Evolutionary conservation across 2,797 vertebrate genomes (phyloP), one percentile per base, ranked within the genome.

Genomic region (Epinephelus awoara): DNA sequence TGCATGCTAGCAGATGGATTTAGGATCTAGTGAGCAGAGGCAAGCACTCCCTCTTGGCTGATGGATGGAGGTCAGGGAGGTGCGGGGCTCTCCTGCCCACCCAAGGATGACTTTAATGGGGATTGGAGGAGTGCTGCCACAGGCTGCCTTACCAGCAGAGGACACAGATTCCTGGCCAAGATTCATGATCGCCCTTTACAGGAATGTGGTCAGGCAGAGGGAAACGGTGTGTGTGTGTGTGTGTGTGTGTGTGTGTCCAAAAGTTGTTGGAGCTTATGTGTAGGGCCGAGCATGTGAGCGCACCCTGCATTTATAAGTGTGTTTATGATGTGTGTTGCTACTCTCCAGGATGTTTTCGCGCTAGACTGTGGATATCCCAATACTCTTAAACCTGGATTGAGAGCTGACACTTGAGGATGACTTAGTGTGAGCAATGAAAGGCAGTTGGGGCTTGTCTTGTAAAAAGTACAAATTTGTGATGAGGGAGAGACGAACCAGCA

Each of bases 51-150:
- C 92, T 88, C 70, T 63, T 77, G 82, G 85, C 85, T 95, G 94
- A 95, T 95, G 89, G 91, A 96, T 96, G 86, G 92, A 94, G 94
- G 92, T 94, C 92, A 93, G 80, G 72, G 73, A 91, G 86, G 87
- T 75, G 77, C 83, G 68, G 83, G 82, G 82, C 84, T 90, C 85
- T 89, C 70, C 91, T 94, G 92, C 91, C 94, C 95, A 95, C 93
- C 94, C 92, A 95, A 82, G 88, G 84, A 87, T 91, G 78, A 89
- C 90, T 95, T 94, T 94, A 93, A 90, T 88, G 91, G 92, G 89
- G 88, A 88, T 88, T 75, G 82, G 88, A 92, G 91, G 92, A 95
- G 92, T 90, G 89, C 89, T 86, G 93, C 92, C 92, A 92, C 79
- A 67, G 87, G 85, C 86, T 74, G 76, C 87, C 79, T 86, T 75